Conservation (phyloP, 2,113 vertebrate species). For the Eidolon helvum region DNA sequence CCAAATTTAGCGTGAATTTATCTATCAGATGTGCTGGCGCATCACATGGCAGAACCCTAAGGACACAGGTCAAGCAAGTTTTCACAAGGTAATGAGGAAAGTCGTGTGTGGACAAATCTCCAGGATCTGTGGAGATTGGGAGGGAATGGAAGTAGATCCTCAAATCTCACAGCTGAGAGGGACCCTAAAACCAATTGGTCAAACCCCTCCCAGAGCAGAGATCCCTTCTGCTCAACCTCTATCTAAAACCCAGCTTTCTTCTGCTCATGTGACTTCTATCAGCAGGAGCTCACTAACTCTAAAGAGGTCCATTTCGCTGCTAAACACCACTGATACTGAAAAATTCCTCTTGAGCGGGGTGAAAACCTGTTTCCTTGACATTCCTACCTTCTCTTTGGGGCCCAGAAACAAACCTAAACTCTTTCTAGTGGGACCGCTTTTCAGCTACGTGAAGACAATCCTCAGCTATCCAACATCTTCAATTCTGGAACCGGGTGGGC, state of each 20-base stretch:
- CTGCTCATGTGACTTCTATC: fast-evolving
- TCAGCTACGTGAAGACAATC: not conserved
- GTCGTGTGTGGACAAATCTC: not conserved
- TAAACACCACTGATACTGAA: not conserved
- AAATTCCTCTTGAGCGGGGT: not conserved
- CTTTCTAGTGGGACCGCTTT: not conserved
- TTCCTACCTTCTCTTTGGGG: not conserved
- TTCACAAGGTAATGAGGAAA: not conserved
- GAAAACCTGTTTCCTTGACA: not conserved
- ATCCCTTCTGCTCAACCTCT: not conserved
- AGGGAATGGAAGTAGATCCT: not conserved
- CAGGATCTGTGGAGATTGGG: not conserved
- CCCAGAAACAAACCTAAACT: not conserved
- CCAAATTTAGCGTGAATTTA: not conserved
- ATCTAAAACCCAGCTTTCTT: not conserved
- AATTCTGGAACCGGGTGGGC: not conserved
- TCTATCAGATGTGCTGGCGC: not conserved
- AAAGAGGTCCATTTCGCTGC: not conserved
- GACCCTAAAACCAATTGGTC: not conserved
- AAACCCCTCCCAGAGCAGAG: not conserved
- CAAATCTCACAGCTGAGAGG: not conserved
- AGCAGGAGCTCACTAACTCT: not conserved
- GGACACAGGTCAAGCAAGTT: not conserved
- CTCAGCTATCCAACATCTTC: not conserved
- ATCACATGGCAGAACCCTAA: not conserved